phyloP scores from a whole-genome alignment of 2,113 vertebrate genomes.

The Dascyllus trimaculatus region DNA sequence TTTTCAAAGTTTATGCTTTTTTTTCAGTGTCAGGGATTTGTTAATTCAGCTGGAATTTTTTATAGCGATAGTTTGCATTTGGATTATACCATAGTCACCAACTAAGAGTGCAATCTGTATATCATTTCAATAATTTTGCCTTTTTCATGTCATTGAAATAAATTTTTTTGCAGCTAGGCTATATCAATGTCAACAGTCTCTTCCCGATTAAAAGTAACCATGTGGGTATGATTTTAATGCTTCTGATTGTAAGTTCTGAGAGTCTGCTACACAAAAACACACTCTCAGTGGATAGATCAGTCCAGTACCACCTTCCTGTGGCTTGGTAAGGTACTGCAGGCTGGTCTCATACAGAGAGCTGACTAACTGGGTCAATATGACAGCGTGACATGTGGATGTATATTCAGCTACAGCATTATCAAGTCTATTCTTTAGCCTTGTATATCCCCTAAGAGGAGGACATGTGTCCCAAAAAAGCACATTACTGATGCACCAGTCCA shows the following conservation, averaged over 20 bases:
- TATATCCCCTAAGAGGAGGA: not conserved
- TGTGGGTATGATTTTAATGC: conserved; percentile 7
- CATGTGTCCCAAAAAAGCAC: not conserved
- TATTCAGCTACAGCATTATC: not conserved
- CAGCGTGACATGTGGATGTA: not conserved
- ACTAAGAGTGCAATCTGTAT: not conserved
- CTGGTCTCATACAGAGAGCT: not conserved
- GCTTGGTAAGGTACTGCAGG: conserved; percentile 2
- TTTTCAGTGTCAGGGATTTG: too few relatives aligned
- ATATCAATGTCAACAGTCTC: not conserved
- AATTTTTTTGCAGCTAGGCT: not conserved
- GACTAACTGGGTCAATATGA: not conserved
- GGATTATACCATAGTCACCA: not conserved
- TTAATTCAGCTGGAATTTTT: not conserved
- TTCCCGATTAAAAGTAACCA: not conserved
- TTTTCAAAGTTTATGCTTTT: not conserved
- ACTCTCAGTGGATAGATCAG: not conserved
- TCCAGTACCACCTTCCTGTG: conserved; percentile 72
- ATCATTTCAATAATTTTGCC: not conserved
- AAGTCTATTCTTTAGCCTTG: not conserved
- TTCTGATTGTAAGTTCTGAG: not conserved
- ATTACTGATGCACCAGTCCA: not conserved
- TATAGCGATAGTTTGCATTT: not conserved
- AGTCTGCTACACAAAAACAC: not conserved
- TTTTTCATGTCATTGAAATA: not conserved